Percentiles rank a stretch among this genome's conserved stretches.
Evolutionary conservation across 2,797 vertebrate species (phyloP).

Genomic region (Phataginus tricuspis): DNA sequence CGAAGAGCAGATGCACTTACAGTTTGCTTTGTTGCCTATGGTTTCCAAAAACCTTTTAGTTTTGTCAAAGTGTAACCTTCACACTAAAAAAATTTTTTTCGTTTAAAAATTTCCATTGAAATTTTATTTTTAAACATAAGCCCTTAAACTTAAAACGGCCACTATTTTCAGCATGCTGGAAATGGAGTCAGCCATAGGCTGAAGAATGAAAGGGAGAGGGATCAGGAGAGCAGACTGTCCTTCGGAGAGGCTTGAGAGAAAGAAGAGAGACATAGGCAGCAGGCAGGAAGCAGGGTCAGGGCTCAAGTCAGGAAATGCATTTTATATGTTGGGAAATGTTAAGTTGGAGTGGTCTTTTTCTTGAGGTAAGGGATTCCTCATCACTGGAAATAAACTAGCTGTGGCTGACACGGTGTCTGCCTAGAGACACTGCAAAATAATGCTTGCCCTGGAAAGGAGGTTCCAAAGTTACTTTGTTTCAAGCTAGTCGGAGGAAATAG

Average conservation of each 20-base stretch:
- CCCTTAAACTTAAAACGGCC: neutral
- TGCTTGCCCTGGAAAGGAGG: neutral
- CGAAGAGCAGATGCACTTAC: neutral
- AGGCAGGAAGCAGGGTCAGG: neutral
- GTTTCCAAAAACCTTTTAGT: neutral
- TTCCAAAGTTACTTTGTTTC: neutral
- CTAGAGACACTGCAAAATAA: neutral
- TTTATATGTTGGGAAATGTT: neutral
- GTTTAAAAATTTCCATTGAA: neutral
- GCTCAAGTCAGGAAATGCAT: neutral
- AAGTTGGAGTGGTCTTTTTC: neutral
- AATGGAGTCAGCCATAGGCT: accelerated
- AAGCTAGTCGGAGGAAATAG: neutral
- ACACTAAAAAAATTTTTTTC: neutral
- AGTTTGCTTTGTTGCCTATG: neutral
- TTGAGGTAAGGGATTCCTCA: neutral
- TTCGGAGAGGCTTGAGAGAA: neutral
- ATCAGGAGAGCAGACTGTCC: neutral
- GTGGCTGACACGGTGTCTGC: neutral
- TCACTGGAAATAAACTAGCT: neutral
- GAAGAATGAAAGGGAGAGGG: neutral
- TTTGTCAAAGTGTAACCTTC: neutral
- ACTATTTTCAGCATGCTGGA: neutral
- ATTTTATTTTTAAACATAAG: neutral
- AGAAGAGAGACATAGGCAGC: neutral